phyloP scores from a whole-genome alignment of 2,113 vertebrate genomes.

The Desmodus rotundus region DNA sequence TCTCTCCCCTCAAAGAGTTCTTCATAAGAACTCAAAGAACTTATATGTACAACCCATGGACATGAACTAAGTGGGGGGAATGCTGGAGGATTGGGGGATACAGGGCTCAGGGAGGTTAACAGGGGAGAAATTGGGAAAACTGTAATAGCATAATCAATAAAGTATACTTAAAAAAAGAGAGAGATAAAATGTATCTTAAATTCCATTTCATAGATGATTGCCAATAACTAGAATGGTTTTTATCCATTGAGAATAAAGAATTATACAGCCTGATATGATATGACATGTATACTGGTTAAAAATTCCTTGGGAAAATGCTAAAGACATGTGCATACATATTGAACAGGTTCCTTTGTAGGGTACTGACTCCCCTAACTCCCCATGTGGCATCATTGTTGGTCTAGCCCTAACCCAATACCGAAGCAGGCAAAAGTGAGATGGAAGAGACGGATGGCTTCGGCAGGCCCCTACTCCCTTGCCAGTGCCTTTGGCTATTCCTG shows the following conservation, averaged over 20 bases:
- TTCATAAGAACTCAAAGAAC: too few species aligned
- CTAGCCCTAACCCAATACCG: not conserved
- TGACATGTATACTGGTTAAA: not conserved
- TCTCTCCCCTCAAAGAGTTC: too few species aligned
- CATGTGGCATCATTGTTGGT: not conserved
- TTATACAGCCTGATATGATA: not conserved
- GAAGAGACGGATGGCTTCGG: not conserved
- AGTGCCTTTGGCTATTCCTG: not conserved
- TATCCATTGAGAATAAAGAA: not conserved
- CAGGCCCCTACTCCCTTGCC: not conserved
- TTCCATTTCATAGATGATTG: not conserved
- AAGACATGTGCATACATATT: not conserved
- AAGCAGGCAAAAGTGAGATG: not conserved
- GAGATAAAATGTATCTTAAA: not conserved
- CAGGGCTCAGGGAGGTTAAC: too few species aligned
- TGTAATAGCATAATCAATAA: too few species aligned
- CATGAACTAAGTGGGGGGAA: too few species aligned
- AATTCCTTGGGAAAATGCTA: not conserved
- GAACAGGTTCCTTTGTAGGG: not conserved
- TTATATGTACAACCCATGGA: too few species aligned
- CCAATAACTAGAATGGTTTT: not conserved
- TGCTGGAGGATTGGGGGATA: too few species aligned
- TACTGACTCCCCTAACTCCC: not conserved
- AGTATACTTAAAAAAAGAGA: too few species aligned
- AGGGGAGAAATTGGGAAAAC: too few species aligned